Conservation (phyloP, 2,888 invertebrate genomes). For the Endomychus coccineus region DNA sequence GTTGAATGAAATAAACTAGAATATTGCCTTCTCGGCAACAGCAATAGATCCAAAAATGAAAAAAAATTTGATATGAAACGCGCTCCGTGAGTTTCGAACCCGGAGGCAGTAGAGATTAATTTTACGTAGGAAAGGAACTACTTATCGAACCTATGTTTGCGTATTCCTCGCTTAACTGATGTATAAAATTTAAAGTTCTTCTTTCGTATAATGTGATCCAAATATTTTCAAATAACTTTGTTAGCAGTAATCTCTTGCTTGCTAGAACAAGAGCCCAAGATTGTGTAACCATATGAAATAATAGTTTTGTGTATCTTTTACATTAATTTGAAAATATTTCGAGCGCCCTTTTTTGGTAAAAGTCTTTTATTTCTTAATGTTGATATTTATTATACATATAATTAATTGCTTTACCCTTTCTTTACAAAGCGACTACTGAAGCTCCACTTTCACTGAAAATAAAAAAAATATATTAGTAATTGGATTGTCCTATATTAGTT, state of each 20-base stretch:
- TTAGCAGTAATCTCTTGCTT: constrained; percentile 3
- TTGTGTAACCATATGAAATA: not conserved
- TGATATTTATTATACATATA: constrained; percentile 16
- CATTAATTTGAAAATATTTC: constrained; percentile 25
- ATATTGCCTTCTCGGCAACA: no score
- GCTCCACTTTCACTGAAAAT: constrained; percentile 30
- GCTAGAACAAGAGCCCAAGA: not conserved
- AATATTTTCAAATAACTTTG: constrained; percentile 19
- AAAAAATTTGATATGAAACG: no score
- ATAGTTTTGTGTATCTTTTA: not conserved
- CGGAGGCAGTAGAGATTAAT: no score
- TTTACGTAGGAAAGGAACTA: no score
- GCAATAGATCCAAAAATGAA: no score
- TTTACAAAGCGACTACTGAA: constrained; percentile 20
- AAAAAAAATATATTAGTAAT: constrained; percentile 12
- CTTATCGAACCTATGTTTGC: constrained; percentile 9
- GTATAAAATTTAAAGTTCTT: constrained; percentile 16
- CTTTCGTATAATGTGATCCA: constrained; percentile 11
- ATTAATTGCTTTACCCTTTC: constrained; percentile 18
- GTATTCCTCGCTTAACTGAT: constrained; percentile 11
- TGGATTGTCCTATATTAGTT: not conserved
- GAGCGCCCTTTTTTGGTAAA: constrained; percentile 19
- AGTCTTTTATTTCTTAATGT: constrained; percentile 8
- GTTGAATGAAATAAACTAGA: no score
- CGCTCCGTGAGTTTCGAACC: no score